Conservation (phyloP, 2,797 vertebrate genomes). For the Sciurus carolinensis region DNA sequence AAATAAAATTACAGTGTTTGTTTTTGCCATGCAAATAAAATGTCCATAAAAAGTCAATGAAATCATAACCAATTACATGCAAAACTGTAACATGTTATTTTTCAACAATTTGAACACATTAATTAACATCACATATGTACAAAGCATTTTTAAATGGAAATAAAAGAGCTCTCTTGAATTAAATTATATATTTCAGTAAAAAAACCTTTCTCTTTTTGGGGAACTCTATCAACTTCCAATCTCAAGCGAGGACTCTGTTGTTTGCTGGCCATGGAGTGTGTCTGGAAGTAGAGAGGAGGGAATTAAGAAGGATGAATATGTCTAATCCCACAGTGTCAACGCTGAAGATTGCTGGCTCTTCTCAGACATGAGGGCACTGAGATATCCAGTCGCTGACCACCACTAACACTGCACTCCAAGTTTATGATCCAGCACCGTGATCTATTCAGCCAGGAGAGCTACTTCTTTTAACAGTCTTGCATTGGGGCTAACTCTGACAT, state of each 20-base stretch:
- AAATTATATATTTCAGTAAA: constrained; percentile 86
- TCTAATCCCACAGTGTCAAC: constrained; percentile 90
- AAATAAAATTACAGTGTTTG: constrained; percentile 87
- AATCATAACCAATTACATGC: constrained; percentile 87
- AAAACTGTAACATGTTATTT: constrained; percentile 84
- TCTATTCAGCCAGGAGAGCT: background rate
- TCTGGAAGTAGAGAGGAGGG: constrained; percentile 70
- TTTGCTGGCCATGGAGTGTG: constrained; percentile 2
- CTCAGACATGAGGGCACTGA: constrained; percentile 86
- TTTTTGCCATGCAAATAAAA: constrained; percentile 89
- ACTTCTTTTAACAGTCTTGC: constrained; percentile 93
- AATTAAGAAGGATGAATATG: constrained; percentile 87
- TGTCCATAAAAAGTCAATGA: constrained; percentile 85
- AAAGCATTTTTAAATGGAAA: constrained; percentile 88
- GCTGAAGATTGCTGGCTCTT: constrained; percentile 87
- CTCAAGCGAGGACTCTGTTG: constrained; percentile 83
- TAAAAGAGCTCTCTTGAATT: constrained; percentile 89
- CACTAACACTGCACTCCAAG: constrained; percentile 11
- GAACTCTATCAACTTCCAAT: constrained; percentile 88
- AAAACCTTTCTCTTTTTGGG: constrained; percentile 81
- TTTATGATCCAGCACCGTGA: constrained; percentile 62
- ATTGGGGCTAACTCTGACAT: constrained; percentile 95
- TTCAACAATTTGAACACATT: constrained; percentile 80
- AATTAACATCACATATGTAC: constrained; percentile 90
- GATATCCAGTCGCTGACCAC: constrained; percentile 75